Conservation (phyloP, 2,797 vertebrate genomes). For the Margarornis squamiger region DNA sequence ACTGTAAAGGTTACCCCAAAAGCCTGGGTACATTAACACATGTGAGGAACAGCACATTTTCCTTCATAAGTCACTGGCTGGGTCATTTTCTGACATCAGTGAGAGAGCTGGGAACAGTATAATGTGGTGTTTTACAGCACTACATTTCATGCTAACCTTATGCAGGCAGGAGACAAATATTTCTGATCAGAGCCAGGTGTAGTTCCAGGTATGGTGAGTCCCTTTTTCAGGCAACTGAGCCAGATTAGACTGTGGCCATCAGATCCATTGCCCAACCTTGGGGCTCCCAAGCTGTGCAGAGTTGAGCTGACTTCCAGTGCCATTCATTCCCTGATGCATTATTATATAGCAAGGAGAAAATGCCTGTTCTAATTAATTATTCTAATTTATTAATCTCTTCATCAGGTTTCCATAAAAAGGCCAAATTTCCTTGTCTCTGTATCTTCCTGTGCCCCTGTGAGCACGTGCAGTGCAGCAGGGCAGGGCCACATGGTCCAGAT, state of each 20-base stretch:
- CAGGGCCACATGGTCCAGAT: rapidly evolving
- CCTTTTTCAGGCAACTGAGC: neutral
- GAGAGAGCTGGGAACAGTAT: neutral
- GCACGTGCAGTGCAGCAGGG: rapidly evolving
- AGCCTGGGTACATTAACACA: rapidly evolving
- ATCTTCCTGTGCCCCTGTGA: neutral
- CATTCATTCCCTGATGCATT: neutral
- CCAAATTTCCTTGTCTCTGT: neutral
- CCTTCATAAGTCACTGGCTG: neutral
- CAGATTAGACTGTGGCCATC: neutral
- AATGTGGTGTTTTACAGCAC: neutral
- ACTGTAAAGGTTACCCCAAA: neutral
- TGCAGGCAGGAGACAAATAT: neutral
- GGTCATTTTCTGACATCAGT: neutral
- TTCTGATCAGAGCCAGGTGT: neutral
- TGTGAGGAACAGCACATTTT: neutral
- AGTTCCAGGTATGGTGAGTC: neutral
- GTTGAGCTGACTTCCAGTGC: neutral
- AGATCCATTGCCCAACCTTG: rapidly evolving
- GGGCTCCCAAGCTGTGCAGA: neutral
- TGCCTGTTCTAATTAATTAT: neutral
- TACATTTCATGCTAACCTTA: neutral
- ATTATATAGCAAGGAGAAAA: neutral
- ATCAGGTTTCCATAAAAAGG: neutral
- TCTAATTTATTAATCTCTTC: neutral